Evolutionary conservation across 2,888 invertebrate species (phyloP).

Genomic region (Anagyrus pseudococci): DNA sequence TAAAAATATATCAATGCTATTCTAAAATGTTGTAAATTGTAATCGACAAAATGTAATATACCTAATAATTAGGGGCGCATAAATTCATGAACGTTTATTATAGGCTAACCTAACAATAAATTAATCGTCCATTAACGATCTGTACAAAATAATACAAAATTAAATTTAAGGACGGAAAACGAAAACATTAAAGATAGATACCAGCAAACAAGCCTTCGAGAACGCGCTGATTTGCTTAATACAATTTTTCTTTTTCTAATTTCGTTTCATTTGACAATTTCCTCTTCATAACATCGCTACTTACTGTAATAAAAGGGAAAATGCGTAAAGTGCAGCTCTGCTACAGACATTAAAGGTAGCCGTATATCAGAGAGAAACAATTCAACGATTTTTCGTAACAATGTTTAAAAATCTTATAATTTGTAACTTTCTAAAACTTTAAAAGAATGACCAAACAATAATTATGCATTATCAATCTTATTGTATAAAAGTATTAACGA

Average conservation of each 20-base stretch:
- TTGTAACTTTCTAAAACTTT: no score
- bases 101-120: constrained; percentile 31
- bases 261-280: no score
- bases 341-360: constrained; percentile 17
- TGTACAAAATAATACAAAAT: constrained; percentile 57
- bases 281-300: constrained; percentile 21
- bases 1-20: no score
- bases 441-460: no score
- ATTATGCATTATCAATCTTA: background rate
- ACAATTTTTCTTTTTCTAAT: no score
- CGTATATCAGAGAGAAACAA: constrained; percentile 5
- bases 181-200: constrained; percentile 51
- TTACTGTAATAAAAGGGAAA: constrained; percentile 13
- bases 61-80: constrained; percentile 14
- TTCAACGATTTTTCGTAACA: background rate
- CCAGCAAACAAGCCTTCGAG: constrained; percentile 39
- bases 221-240: no score
- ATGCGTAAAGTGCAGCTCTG: constrained; percentile 40
- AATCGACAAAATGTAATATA: no score
- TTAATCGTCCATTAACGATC: constrained; percentile 43
- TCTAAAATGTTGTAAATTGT: no score
- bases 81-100: constrained; percentile 22
- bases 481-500: background rate
- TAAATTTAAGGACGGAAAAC: constrained; percentile 61
- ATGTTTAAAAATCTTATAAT: background rate